These are phyloP conservation scores for Hippolais icterina DNA, from an alignment of 2,113 vertebrate species.

Conservation along the genomic window DNA sequence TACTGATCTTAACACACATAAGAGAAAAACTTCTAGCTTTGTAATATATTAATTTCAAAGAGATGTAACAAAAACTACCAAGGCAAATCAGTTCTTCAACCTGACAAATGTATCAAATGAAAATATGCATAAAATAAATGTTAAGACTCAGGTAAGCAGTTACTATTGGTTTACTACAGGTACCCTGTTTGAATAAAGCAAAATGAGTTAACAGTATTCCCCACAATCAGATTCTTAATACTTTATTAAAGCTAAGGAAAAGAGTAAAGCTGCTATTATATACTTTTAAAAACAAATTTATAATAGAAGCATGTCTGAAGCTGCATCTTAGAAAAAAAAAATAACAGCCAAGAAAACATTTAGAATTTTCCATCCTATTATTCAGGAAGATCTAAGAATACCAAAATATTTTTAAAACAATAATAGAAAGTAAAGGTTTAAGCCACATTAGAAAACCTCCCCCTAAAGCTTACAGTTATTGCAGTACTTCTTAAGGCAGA, in stretches of 20 bases:
- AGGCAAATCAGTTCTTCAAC: not conserved
- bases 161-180: not conserved
- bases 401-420: slow-evolving; percentile 15
- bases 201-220: not conserved
- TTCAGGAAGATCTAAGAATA: slow-evolving; percentile 28
- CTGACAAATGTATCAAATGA: not conserved
- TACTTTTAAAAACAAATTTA: not conserved
- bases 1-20: not conserved
- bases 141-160: not conserved
- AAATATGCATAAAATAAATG: not conserved
- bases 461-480: not conserved
- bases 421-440: not conserved
- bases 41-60: not conserved
- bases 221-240: not conserved
- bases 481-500: slow-evolving; percentile 10
- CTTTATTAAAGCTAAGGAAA: not conserved
- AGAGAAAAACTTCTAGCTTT: not conserved
- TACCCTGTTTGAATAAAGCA: not conserved
- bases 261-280: not conserved
- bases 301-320: not conserved
- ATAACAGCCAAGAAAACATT: not conserved
- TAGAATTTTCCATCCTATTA: not conserved
- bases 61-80: not conserved
- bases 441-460: slow-evolving; percentile 12
- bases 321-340: not conserved